phyloP scores from a whole-genome alignment of 2,113 vertebrate genomes.

The Cephalopholis sonnerati region DNA sequence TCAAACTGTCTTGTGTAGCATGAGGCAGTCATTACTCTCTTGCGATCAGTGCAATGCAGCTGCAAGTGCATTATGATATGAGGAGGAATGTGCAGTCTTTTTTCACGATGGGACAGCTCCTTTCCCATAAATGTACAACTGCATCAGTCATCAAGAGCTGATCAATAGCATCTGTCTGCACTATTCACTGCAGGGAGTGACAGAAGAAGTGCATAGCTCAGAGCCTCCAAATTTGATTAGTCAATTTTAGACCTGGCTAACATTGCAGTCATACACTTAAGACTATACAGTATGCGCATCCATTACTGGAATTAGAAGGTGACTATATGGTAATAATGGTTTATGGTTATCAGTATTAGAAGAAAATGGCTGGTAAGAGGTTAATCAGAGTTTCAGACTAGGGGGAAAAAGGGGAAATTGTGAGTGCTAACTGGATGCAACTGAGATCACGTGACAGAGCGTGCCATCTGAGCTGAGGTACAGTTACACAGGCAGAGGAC shows the following conservation, averaged over 20 bases:
- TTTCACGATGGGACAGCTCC: constrained; percentile 12
- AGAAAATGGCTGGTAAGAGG: not conserved
- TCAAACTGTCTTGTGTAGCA: constrained; percentile 40
- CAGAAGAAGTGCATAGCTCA: constrained; percentile 43
- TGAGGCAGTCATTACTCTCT: not conserved
- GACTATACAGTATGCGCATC: not conserved
- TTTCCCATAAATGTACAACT: constrained; percentile 36
- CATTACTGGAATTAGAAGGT: constrained; percentile 29
- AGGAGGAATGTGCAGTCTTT: constrained; percentile 16
- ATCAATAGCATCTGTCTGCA: constrained; percentile 31
- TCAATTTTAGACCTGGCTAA: constrained; percentile 35
- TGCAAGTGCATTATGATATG: constrained; percentile 21
- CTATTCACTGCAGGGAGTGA: constrained; percentile 32
- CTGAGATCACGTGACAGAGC: constrained; percentile 49
- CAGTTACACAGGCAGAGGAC: constrained; percentile 54
- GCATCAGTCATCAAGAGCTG: constrained; percentile 45
- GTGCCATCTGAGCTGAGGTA: constrained; percentile 30
- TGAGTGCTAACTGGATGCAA: constrained; percentile 40
- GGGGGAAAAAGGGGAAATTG: not conserved
- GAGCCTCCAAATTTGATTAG: constrained; percentile 48
- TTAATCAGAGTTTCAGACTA: constrained; percentile 6
- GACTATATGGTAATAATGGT: not conserved
- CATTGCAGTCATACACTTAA: constrained; percentile 20
- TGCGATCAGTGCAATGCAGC: constrained; percentile 37
- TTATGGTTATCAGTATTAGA: not conserved